Evolutionary conservation across 2,888 invertebrate species (phyloP).

Genomic region (Lamproptera curius): DNA sequence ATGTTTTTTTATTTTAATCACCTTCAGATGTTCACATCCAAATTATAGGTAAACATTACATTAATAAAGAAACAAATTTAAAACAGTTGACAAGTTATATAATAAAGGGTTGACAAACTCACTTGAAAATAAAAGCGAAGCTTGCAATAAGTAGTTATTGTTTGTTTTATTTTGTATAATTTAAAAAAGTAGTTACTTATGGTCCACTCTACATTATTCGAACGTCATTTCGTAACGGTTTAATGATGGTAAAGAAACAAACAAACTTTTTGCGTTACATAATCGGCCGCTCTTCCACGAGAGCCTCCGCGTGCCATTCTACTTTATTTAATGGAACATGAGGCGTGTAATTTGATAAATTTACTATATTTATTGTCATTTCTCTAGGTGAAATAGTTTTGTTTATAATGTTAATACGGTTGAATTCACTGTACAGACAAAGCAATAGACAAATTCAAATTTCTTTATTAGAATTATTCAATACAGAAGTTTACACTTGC

Average conservation of each 20-base stretch:
- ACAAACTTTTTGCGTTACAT: background rate
- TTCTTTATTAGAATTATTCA: too few species aligned
- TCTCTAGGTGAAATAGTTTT: too few species aligned
- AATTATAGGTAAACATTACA: too few species aligned
- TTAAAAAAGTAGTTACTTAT: background rate
- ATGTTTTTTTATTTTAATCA: background rate
- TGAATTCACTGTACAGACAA: too few species aligned
- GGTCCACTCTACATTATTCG: background rate
- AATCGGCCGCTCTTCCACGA: background rate
- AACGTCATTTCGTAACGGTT: background rate
- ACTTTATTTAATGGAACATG: background rate
- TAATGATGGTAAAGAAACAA: background rate
- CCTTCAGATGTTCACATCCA: too few species aligned
- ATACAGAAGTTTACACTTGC: too few species aligned
- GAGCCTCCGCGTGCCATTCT: background rate
- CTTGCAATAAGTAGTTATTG: background rate
- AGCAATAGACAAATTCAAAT: too few species aligned
- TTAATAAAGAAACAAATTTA: too few species aligned
- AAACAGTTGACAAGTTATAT: too few species aligned
- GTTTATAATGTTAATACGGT: too few species aligned
- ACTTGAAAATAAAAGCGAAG: too few species aligned
- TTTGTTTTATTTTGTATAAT: background rate
- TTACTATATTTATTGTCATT: background rate
- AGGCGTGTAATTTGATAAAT: background rate
- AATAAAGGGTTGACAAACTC: too few species aligned